Evolutionary conservation across 2,113 vertebrate genomes (phyloP), one percentile per base, ranked within the genome.

Genomic region (Microcebus griseorufus): DNA sequence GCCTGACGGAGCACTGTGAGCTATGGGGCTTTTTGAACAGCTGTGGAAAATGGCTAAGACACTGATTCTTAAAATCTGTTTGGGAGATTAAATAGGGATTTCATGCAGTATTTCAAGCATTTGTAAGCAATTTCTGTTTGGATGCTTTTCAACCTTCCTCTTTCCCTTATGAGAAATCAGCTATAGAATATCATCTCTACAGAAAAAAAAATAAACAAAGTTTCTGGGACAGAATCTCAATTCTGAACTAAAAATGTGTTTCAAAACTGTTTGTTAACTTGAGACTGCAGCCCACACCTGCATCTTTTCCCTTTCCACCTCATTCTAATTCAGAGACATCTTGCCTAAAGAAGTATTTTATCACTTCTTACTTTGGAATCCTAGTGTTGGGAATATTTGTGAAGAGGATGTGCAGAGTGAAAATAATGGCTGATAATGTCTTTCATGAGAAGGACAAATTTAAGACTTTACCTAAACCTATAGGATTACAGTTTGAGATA

Each of bases 121-220:
- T 96, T 92, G 94, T 90, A 97, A 97, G 95, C 95, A 96, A 95
- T 97, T 97, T 97, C 95, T 94, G 72, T 95, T 92, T 81, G 96
- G 95, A 92, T 92, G 87, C 67, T 91, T 97, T 97, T 96, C 84
- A 96, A 79, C 53, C 73, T 94, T 89, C 67, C 73, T 96, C 60
- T 73, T 81, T 93, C 65, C 58, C 72, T 88, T 93, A 79, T 64
- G 70, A 83, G 75, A 92, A 87, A 95, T 94, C 39, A n/a, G 80
- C 85, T 96, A 64, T 95, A 79, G 93, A 94, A 86, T 91, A 92
- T 62, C 37, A 82, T 93, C 82, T 96, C 51, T n/a, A 65, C 8
- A 58, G 75, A 65, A 73, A 39, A 87, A 91, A 91, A 83, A 70
- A 83, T 32, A 60, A 93, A 22, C 20, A 72, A 85, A 39, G 29